Evolutionary conservation across 2,113 vertebrate species (phyloP), one percentile per base, ranked within the genome.

Genomic region (Cinclus cinclus): DNA sequence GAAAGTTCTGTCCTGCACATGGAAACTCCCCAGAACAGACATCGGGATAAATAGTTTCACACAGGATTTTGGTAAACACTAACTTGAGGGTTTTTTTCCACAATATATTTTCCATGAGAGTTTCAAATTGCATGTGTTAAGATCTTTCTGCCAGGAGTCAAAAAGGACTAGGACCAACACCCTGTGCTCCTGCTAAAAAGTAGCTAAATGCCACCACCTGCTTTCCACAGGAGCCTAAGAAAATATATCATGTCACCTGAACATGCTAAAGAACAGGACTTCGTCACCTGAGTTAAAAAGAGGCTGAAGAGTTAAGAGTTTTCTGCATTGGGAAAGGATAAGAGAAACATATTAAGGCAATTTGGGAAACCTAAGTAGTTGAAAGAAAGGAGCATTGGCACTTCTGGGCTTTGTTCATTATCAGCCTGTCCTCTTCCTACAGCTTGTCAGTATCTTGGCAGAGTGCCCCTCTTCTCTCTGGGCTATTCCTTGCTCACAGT

Each of bases 391-490:
- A 78, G 25, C 1, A 3, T 25, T 41, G 25, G 56, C 10, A 7
- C 19, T 90, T 70, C 58, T 68, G 67, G 56, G 35, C 44, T 91
- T 83, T 76, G 30, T 56, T 95, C 65, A 41, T 90, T 75, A 49
- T 64, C 74, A 90, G 41, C 31, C 62, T 93, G 49, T 88, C 67
- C 41, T 76, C 44, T 56, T 93, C 17, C 58, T 85, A 49, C 58
- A 90, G 58, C 65, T 91, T 94, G 92, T 82, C 90, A 82, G 56
- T 10, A 44, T 31, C n/a, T 37, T 96, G 95, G 84, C 84, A 33
- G 60, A 68, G 22, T 68, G 62, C 65, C 65, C 14, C 41, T 63
- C 18, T 92, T 13, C 60, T 91, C 92, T 91, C 69, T 89, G 62
- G 44, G 24, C 65, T 75, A 44, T 82, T 91, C 82, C 63, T 52